Evolutionary conservation across 30 jellyfish, hydroid and myxozoan genomes (phyloP), one percentile per base, ranked within the genome.

Genomic region (Cassiopea andromeda): DNA sequence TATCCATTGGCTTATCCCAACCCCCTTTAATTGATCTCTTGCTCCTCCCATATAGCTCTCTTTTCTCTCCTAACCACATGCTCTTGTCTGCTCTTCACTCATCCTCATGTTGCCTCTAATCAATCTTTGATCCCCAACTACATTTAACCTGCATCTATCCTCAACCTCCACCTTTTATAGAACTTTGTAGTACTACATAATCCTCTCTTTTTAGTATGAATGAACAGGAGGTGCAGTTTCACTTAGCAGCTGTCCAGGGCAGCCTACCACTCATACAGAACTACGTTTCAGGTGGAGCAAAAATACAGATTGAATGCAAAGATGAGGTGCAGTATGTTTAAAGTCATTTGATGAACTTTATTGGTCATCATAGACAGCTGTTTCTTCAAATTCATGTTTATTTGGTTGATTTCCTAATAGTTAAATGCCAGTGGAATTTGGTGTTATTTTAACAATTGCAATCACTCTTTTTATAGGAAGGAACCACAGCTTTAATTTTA

Each of bases 191-290:
- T 10, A 54, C 7, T 3, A 54, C 12, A 54, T 54, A 3, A 54
- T 54, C 64, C 7, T 54, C 12, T 6, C 12, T 6, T 54, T 54
- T 54, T 54, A 89, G 80, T 44, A 94, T 94, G 98, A 94, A 89
- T 89, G 98, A 94, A 48, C 92, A 94, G 69, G 98, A 94, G 60
- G 81, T 94, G 16, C 98, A 94, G 48, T 94, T 73, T 74, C 98
- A 94, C 68, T 74, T 94, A 82, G 98, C 98, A 2, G 98, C 98
- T 2, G 98, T 94, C 2, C 98, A 94, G 81, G 98, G 98, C 16
- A 94, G 98, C 80, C 80, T 94, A 72, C 98, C 98, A 13, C 86
- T 94, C 46, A 80, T 94, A 18, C 97, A 94, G 75, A 89, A 83
- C 60, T 94, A 54, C 78, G 17, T 85, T 44, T 83, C 88, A 0